Base-by-base conservation (phyloP, 2,888 invertebrate genomes). In the Incurvaria masculella region DNA sequence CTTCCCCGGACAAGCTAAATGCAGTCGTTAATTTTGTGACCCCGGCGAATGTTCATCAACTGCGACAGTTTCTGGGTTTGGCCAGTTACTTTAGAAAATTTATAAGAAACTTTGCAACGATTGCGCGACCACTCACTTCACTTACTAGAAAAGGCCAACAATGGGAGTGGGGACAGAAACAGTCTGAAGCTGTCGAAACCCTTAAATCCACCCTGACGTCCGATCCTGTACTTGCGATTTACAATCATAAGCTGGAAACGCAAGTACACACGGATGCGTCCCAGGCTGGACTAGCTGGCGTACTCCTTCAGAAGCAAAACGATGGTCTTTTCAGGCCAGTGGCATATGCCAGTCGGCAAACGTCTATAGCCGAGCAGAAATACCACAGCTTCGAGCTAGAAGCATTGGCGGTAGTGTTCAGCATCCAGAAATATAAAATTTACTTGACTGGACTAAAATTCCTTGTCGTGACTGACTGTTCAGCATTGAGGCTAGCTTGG, bases 401-500 rank as follows among this genome's bases (percentile, higher is more conserved):
- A 21, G 38, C 45, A 10, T 16, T 44, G n/a, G 27, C 23, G 10
- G 17, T 44, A 4, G 27, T 21, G 33, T 18, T 18, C n/a, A n/a
- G 18, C 10, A 14, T 27, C 8, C 23, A 26, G 16, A 16, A 27
- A n/a, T 27, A 27, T 27, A 44, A 27, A 10, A 8, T 33, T 14
- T 45, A 45, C 21, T 11, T 45, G 11, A 18, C 21, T 4, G 45
- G 45, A 18, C 14, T 45, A 39, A 33, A 45, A 10, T 45, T 45
- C n/a, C 33, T 18, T 6, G 45, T 45, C n/a, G 38, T 45, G 19
- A 45, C 45, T 10, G 59, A 60, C 26, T 55, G 54, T 26, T 19
- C 44, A 11, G 56, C 56, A 0, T 54, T 60, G n/a, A n/a, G 55
- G 4, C 45, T 51, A 47, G 59, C 59, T 0, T 18, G 59, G 18